Percentiles rank a stretch among this genome's conserved stretches.
Conservation (phyloP, 2,888 invertebrate species). For the Penaeus monodon region DNA sequence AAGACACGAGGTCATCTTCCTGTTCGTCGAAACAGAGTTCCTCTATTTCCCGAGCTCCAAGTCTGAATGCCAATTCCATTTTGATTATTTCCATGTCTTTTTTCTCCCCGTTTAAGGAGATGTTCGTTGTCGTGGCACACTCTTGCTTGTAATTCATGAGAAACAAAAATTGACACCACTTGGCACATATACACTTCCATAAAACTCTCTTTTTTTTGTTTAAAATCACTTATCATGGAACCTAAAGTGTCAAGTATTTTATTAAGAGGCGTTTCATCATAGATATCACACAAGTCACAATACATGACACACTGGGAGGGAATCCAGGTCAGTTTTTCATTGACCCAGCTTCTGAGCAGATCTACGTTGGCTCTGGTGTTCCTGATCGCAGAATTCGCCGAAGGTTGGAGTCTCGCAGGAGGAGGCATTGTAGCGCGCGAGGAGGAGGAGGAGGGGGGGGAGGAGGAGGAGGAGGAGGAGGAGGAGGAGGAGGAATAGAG, state of each 20-base stretch:
- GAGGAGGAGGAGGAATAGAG: too few species aligned
- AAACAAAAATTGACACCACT: neutral
- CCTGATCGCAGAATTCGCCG: neutral
- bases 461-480: too few species aligned
- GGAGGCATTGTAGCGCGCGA: neutral
- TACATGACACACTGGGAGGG: neutral
- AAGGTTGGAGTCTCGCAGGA: slow-evolving; percentile 8
- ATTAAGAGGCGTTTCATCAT: neutral
- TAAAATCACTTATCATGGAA: neutral
- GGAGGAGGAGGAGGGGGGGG: too few species aligned
- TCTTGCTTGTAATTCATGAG: neutral
- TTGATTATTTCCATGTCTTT: slow-evolving; percentile 1
- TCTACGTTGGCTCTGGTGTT: slow-evolving; percentile 2
- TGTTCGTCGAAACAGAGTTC: slow-evolving; percentile 1
- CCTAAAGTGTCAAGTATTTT: neutral
- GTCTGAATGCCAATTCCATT: neutral
- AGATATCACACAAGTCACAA: neutral
- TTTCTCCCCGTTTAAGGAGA: neutral
- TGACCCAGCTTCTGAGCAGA: slow-evolving; percentile 10
- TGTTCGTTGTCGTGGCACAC: neutral
- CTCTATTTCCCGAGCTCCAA: neutral
- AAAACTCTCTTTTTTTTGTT: neutral
- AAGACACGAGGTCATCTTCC: neutral
- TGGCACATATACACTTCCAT: slow-evolving; percentile 8
- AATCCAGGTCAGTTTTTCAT: neutral